phyloP scores from a whole-genome alignment of 2,888 invertebrate species.

The Yponomeuta malinellus region DNA sequence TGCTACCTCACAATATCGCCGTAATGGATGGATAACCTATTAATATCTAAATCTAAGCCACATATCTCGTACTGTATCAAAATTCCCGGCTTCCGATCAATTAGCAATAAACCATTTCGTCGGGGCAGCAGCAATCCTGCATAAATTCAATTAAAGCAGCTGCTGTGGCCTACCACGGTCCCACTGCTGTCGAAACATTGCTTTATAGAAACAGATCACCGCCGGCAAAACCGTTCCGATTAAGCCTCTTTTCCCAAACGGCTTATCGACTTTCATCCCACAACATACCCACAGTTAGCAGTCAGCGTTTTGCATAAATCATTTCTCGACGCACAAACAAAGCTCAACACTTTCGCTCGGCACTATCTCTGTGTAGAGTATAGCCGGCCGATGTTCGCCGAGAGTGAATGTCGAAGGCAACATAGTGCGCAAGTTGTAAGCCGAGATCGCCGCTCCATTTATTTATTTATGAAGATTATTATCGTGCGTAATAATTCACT shows the following conservation, averaged over 20 bases:
- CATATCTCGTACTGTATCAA: conserved; percentile 11
- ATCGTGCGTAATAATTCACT: conserved; percentile 74
- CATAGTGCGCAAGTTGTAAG: conserved; percentile 30
- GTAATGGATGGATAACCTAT: not conserved
- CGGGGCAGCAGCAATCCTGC: conserved; percentile 46
- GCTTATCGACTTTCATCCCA: conserved; percentile 13
- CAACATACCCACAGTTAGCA: not conserved
- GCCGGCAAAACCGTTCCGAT: conserved; percentile 34
- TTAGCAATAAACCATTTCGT: conserved; percentile 58
- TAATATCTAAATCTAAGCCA: conserved; percentile 8
- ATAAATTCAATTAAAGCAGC: conserved; percentile 62
- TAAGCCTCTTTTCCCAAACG: conserved; percentile 24
- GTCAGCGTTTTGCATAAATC: conserved; percentile 13
- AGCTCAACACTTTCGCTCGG: conserved; percentile 14
- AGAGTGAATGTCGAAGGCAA: conserved; percentile 26
- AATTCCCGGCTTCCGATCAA: conserved; percentile 36
- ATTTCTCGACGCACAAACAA: conserved; percentile 6
- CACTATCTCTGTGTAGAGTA: conserved; percentile 3
- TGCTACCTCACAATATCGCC: not conserved
- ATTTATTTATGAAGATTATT: conserved; percentile 73
- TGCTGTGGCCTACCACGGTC: conserved; percentile 30
- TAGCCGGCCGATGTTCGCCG: not conserved
- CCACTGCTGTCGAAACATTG: conserved; percentile 41
- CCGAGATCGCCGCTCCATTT: conserved; percentile 47
- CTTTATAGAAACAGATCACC: conserved; percentile 56